Percentiles rank a stretch among this genome's conserved stretches.
Evolutionary conservation across 2,797 vertebrate genomes (phyloP).

Genomic region (Pantherophis alleghaniensis): DNA sequence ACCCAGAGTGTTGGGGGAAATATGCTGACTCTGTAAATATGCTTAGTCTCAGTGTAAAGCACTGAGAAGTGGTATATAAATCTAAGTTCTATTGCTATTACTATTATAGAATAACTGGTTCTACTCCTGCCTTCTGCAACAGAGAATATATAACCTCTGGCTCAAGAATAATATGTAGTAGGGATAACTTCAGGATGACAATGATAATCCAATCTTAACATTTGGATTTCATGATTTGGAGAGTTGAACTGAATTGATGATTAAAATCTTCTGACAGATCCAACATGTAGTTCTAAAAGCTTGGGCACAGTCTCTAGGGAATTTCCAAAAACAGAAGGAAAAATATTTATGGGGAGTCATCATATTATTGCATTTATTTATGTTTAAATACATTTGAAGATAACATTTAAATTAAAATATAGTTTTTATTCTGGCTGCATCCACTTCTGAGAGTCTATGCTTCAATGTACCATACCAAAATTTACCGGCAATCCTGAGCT

Average conservation of each 20-base stretch:
- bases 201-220: not conserved
- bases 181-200: not conserved
- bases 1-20: no score
- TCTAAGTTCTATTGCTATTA: no score
- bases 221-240: not conserved
- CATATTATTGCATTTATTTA: not conserved
- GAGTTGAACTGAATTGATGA: not conserved
- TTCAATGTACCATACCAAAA: not conserved
- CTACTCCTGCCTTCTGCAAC: not conserved
- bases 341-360: not conserved
- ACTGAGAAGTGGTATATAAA: no score
- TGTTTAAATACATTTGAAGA: not conserved
- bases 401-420: not conserved
- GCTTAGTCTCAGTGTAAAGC: not conserved
- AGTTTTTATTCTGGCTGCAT: not conserved
- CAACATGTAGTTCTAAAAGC: not conserved
- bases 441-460: not conserved
- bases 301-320: not conserved
- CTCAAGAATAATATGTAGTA: not conserved
- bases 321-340: not conserved
- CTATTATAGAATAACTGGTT: not conserved
- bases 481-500: not conserved
- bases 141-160: not conserved
- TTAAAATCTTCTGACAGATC: not conserved
- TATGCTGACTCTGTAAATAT: not conserved